Evolutionary conservation across 2,888 invertebrate genomes (phyloP).

Genomic region (Loripinus fragilis): DNA sequence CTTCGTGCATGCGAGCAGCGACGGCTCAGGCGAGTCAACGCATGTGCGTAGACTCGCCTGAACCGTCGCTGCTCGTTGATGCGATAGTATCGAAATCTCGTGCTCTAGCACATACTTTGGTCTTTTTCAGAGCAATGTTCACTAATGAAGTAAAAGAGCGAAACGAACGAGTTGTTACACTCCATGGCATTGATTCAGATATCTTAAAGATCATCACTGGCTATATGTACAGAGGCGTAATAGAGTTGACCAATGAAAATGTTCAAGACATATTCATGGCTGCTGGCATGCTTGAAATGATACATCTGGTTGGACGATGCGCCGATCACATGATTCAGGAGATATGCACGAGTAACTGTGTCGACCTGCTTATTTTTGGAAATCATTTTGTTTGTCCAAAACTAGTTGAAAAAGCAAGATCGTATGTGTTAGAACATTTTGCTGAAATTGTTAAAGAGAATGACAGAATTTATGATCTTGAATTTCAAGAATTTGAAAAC

Average conservation of each 20-base stretch:
- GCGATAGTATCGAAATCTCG: too few relatives aligned
- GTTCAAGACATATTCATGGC: constrained; percentile 93
- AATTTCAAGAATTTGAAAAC: constrained; percentile 89
- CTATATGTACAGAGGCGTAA: constrained; percentile 93
- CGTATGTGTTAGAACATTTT: constrained; percentile 88
- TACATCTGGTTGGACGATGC: constrained; percentile 92
- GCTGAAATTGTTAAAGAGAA: constrained; percentile 84
- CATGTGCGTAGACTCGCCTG: too few relatives aligned
- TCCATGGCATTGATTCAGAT: constrained; percentile 92
- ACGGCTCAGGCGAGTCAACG: too few relatives aligned
- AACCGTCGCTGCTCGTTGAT: too few relatives aligned
- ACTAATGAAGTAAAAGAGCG: constrained; percentile 93
- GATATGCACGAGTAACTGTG: constrained; percentile 94
- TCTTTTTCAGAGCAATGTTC: constrained; percentile 89
- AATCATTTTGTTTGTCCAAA: constrained; percentile 93
- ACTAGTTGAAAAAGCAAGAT: constrained; percentile 90
- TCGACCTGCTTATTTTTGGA: constrained; percentile 94
- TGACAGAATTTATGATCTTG: constrained; percentile 90
- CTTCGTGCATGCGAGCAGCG: too few relatives aligned
- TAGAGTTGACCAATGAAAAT: constrained; percentile 86
- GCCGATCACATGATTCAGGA: constrained; percentile 93
- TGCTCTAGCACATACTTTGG: too few relatives aligned
- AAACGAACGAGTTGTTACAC: constrained; percentile 89
- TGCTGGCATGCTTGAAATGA: constrained; percentile 92
- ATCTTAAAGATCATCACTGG: constrained; percentile 91